Evolutionary conservation across 2,888 invertebrate species (phyloP), one percentile per base, ranked within the genome.

Genomic region (Brachynemurus nebulosus): DNA sequence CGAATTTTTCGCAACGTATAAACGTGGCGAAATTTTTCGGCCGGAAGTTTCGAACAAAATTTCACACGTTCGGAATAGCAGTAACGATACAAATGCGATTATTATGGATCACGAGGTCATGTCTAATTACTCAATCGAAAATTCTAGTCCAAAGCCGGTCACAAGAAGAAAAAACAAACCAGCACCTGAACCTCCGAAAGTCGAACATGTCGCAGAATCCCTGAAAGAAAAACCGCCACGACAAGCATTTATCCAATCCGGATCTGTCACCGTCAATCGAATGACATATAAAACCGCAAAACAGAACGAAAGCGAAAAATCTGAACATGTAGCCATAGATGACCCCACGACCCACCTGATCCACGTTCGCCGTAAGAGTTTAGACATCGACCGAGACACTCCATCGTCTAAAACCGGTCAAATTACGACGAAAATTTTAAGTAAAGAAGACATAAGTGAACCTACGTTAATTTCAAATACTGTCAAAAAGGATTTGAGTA

Each of bases 151-250:
- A 14, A 60, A 56, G 50, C 63, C 62, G 46, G 57, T 66, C 59
- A 53, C 54, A 53, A 62, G 86, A 46, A 72, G 82, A 55, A 84
- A 84, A 63, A 80, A 81, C 54, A 86, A 86, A 58, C 80, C 81
- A 4, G 82, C 82, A 0, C 83, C 82, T 3, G 76, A 76, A 11
- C 81, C 81, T 27, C 78, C 78, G 57, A 63, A 38, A 46, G 44
- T 12, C 51, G 52, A 46, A 51, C 54, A 14, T 42, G 48, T 17
- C 48, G 48, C 34, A 40, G 36, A 35, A 42, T 43, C 30, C 21
- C 36, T 41, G 7, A 43, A 25, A 16, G 75, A 76, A n/a, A 78
- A 78, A 54, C 78, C 78, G 2, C 78, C 78, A 5, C 62, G 78
- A 41, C 77, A 69, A 1, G n/a, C n/a, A n/a, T n/a, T n/a, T n/a